Evolutionary conservation across 2,888 invertebrate genomes (phyloP).

Genomic region (Seira ritae): DNA sequence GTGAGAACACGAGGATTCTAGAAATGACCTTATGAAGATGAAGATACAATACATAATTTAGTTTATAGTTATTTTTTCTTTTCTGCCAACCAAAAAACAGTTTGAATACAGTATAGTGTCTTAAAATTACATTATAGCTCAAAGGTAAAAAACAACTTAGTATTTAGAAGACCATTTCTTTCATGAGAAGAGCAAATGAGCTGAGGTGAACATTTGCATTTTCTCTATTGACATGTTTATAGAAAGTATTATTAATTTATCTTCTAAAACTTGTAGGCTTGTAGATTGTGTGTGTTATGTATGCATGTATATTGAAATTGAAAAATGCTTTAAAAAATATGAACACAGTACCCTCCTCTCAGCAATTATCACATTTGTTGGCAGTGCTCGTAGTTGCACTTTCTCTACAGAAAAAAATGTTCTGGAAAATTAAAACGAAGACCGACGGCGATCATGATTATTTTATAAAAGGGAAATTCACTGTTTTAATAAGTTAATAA

Average conservation of each 20-base stretch:
- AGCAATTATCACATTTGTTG: slow-evolving; percentile 58
- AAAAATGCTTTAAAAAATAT: slow-evolving; percentile 49
- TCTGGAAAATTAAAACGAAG: too few relatives aligned
- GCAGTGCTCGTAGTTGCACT: slow-evolving; percentile 56
- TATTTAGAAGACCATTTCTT: too few relatives aligned
- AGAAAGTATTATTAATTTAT: too few relatives aligned
- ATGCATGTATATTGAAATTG: slow-evolving; percentile 11
- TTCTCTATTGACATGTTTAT: background rate
- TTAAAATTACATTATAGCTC: background rate
- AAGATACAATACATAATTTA: background rate
- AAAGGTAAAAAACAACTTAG: slow-evolving; percentile 9
- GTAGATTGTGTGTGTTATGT: too few relatives aligned
- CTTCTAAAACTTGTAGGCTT: too few relatives aligned
- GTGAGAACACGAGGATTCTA: slow-evolving; percentile 44
- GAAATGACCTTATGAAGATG: background rate
- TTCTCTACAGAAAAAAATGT: slow-evolving; percentile 28
- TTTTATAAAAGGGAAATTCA: too few relatives aligned
- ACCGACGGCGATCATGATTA: too few relatives aligned
- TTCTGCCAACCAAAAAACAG: too few relatives aligned
- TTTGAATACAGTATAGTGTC: background rate
- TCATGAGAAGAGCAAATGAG: background rate
- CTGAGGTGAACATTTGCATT: too few relatives aligned
- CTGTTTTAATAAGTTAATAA: too few relatives aligned
- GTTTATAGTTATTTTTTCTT: too few relatives aligned
- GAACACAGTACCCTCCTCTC: slow-evolving; percentile 60